Base-by-base conservation (phyloP, 2,888 invertebrate genomes). In the Heliconius aoede region DNA sequence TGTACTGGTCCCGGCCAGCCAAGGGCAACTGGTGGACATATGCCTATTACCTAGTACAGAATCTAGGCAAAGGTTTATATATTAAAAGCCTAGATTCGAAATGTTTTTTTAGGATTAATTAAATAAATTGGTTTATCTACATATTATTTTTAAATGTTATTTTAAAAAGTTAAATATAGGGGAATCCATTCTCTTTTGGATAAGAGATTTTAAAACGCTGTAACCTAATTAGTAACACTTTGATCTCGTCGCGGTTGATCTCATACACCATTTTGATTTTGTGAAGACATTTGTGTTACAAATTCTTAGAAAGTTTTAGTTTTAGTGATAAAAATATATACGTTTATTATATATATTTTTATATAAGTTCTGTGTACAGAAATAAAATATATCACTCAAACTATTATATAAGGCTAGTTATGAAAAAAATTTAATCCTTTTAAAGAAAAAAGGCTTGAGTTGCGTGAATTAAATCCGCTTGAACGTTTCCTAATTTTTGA, bases 11-110 rank as follows among this genome's bases (percentile, higher is more conserved):
- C 36, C 51, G 73, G 72, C 72, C 36, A 76, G 69, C 78, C 84
- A 84, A 84, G 84, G 84, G 83, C 81, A 82, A 78, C 84, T 51
- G 68, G 80, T 82, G 78, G 76, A 74, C 75, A 77, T 28, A 76
- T 68, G 76, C 72, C 62, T 71, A 55, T 73, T 65, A 74, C 78
- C 78, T 79, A 79, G 79, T 40, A 61, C 26, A 72, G 73, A 74
- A 75, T 78, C 75, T 80, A 81, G 76, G 76, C 74, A 78, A 78
- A 78, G 76, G 78, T 73, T 76, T 72, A 46, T 40, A 36, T 78
- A 68, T 68, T 76, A 72, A 78, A 76, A 76, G 74, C 72, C 65
- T 55, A 74, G 71, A 73, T 74, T 67, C 68, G 62, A 40, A 61
- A 74, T 68, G 60, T 55, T 68, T 72, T 68, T 72, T 76, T 55